Conservation (phyloP, 2,888 invertebrate genomes). For the Hirtodrosophila histrioides region DNA sequence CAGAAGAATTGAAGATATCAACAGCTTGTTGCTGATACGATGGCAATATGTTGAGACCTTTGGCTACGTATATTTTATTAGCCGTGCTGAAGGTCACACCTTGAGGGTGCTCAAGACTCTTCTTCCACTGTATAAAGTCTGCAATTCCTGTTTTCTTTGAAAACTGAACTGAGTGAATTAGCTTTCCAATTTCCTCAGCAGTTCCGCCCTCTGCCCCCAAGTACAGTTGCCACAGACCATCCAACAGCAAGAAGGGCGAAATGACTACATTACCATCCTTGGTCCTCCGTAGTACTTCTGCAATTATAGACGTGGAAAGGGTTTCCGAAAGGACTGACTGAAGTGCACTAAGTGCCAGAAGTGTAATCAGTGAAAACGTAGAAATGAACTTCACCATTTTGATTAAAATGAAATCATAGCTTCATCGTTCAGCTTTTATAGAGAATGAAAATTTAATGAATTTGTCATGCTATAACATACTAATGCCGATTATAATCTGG, state of each 20-base stretch:
- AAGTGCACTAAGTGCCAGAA: neutral
- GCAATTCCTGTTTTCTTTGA: neutral
- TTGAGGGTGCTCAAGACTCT: neutral
- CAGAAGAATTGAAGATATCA: slow-evolving; percentile 1
- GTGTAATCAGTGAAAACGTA: neutral
- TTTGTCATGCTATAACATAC: neutral
- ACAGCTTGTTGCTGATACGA: neutral
- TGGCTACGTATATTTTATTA: neutral
- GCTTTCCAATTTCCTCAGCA: neutral
- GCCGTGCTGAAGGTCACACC: neutral
- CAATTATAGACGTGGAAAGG: neutral
- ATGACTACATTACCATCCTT: slow-evolving; percentile 1
- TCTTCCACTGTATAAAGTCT: too few relatives aligned
- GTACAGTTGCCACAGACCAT: slow-evolving; percentile 9
- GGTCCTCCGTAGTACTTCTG: neutral
- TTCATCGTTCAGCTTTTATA: neutral
- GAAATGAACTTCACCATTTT: neutral
- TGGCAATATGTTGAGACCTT: neutral
- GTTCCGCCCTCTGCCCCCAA: slow-evolving; percentile 10
- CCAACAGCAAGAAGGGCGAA: slow-evolving; percentile 4
- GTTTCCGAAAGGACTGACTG: neutral
- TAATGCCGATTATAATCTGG: neutral
- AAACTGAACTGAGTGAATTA: neutral
- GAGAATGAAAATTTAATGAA: too few relatives aligned
- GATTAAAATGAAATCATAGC: neutral